Base-by-base conservation (phyloP, 1,140 invertebrate species). In the Drosophila tristis region DNA sequence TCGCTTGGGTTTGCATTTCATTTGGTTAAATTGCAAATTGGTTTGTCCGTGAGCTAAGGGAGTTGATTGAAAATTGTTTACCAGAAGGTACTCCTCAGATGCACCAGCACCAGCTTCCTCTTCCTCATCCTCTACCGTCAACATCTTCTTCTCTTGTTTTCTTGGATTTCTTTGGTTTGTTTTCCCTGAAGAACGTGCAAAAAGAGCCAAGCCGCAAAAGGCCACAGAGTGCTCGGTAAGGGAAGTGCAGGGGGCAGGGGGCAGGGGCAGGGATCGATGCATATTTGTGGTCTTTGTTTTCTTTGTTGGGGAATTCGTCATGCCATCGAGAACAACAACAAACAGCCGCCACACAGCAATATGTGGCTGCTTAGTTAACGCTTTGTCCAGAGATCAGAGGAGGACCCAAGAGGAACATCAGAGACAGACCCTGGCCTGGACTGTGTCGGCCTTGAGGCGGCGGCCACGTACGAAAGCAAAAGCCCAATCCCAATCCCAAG, bases 201-300 rank as follows among this genome's bases (percentile, higher is more conserved):
- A 63, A 59, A 79, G 55, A 50, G 16, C 44, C 48, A 66, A 57
- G 42, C 44, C 68, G 47, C 59, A 57, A 77, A 70, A 62, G 54
- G 74, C 57, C 51, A 51, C 31, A 43, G 54, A 61, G 72, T 35
- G 75, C 54, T 43, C 31, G 9, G 31, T 2, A 7, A 29, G 29
- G 29, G 7, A 35, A 35, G 31, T 9, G 31, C 31, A 11, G 31
- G 3, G 31, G 2, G 8, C 31, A 9, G 31, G 31, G 9, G 9
- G 47, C 56, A 84, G 75, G 75, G 66, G 64, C 56, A 50, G 50
- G 44, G 53, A 53, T 61, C 64, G 67, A 53, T 77, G 81, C 78
- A 87, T 87, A 87, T 78, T 87, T 86, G 82, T 86, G 82, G 80
- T 84, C 80, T 68, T 85, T 82, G 79, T 82, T 78, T 53, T 76